Base-by-base conservation (phyloP, 2,888 invertebrate genomes). In the Baccha elongata region DNA sequence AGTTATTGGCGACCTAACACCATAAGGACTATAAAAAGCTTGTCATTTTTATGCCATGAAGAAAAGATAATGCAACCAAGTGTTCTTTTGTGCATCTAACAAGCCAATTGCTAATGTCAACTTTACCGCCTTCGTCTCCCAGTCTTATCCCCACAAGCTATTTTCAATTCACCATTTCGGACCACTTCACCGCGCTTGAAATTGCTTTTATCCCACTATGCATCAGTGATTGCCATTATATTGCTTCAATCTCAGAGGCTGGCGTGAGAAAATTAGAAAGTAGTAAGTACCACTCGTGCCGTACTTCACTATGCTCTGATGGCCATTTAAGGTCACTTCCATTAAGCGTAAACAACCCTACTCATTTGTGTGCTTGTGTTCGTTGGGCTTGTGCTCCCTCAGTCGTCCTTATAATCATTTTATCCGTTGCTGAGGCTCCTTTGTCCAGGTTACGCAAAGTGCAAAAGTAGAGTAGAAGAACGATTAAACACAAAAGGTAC, bases 241-340 rank as follows among this genome's bases (percentile, higher is more conserved):
- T 60, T 46, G 72, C 44, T 72, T 44, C 79, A 62, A 55, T 62
- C 67, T 65, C 67, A 50, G 58, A 19, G 55, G 17, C 53, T 62
- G 67, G 64, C 10, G 64, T 42, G 74, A 64, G 62, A 55, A 69
- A 80, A 80, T 80, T 80, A 75, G 75, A 80, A 74, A 64, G 64
- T 55, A 48, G 52, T 42, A 67, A 60, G 35, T 32, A 23, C 65
- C 58, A 65, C 67, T 52, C 60, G 23, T 37, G 62, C 46, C 58
- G 42, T 69, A 81, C 64, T 81, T 76, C 60, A 60, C 60, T 46
- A 23, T 46, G 42, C 52, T 44, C 50, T 60, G 76, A 71, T 71
- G 71, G 58, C 76, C 71, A 76, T 76, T 81, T 81, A 81, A 71
- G 71, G 76, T 81, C 76, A 75, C 58, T 76, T 46, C 32, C 65